Base-by-base conservation (phyloP, 2,797 vertebrate genomes). In the Hyperoplus lanceolatus region DNA sequence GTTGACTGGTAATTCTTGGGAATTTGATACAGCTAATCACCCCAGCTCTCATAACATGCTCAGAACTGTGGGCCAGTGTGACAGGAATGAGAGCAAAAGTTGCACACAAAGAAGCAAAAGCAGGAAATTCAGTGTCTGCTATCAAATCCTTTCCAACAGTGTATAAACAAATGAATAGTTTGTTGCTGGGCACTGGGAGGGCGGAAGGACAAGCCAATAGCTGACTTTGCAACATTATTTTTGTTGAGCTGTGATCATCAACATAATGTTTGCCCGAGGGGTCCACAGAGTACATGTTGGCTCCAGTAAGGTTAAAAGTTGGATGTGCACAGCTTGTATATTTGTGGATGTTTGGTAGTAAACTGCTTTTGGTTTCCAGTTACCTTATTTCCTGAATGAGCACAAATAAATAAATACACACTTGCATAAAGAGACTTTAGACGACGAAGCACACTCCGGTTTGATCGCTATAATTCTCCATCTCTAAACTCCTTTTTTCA, bases 371-470 rank as follows among this genome's bases (percentile, higher is more conserved):
- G 89, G 91, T 94, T 93, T 95, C 88, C 86, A 93, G 90, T 95
- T 95, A 93, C 90, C 90, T 90, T 85, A 95, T 95, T 92, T 95
- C 94, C 94, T 94, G 93, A 88, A 93, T 81, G 80, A 90, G 90
- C 90, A 87, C 85, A 94, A 94, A 93, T 93, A 93, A 95, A 93
- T 94, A 93, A 91, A 91, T 90, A 93, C 61, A 79, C 80, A 88
- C 83, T 92, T 79, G 81, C 83, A 89, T 87, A 90, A 90, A 89
- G 77, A 85, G 82, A 92, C 92, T 89, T 88, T 83, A 80, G 86
- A 87, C 18, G 60, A 76, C 55, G 50, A 18, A 83, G 74, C 70
- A 83, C 57, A 67, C 72, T 83, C 67, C n/a, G 54, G 77, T 72
- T 87, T 88, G 69, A 84, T 73, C 63, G 65, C 53, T 65, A 59